phyloP scores from a whole-genome alignment of 2,113 vertebrate species.

The Nicator chloris region DNA sequence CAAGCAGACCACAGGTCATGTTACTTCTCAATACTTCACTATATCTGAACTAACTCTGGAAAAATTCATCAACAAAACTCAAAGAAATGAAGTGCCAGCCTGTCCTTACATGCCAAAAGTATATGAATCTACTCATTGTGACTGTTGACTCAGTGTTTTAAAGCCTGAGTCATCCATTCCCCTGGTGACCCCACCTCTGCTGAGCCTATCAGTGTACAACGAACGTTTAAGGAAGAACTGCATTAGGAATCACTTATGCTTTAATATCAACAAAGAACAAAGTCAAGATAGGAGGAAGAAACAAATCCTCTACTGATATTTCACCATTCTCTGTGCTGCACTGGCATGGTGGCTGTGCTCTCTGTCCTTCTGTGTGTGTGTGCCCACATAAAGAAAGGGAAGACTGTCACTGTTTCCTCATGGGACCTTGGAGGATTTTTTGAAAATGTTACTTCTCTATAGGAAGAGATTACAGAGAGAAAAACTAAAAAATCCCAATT shows the following conservation, averaged over 20 bases:
- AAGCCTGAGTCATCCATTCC: constrained; percentile 43
- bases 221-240: constrained; percentile 9
- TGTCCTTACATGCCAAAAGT: neutral
- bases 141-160: constrained; percentile 50
- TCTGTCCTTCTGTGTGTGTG: neutral
- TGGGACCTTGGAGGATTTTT: neutral
- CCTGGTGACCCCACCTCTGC: neutral
- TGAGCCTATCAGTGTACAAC: neutral
- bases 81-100: neutral
- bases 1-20: neutral
- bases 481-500: neutral
- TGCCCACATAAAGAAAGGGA: rapidly evolving
- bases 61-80: neutral
- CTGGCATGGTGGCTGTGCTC: neutral
- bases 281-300: neutral
- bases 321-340: neutral
- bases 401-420: neutral
- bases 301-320: neutral
- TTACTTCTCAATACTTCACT: neutral
- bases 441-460: neutral
- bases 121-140: constrained; percentile 38
- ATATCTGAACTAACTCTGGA: neutral
- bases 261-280: neutral
- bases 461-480: neutral
- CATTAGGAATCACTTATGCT: neutral